These are phyloP conservation scores for Agrilus cyanescens DNA, from an alignment of 2,888 invertebrate genomes.

Conservation along the genomic window DNA sequence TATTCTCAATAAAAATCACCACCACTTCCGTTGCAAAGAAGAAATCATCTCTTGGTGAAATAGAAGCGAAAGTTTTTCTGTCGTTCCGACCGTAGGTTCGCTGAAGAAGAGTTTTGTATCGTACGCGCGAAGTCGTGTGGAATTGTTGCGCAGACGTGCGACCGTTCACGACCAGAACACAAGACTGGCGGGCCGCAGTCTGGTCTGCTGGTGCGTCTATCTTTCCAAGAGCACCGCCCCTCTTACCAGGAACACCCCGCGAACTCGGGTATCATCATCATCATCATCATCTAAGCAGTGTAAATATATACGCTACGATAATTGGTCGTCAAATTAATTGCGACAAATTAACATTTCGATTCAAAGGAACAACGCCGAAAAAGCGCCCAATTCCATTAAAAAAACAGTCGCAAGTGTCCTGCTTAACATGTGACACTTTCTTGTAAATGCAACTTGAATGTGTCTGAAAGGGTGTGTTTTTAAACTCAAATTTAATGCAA, in stretches of 20 bases:
- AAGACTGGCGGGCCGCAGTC: constrained; percentile 34
- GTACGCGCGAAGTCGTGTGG: too few relatives aligned
- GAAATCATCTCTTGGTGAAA: too few relatives aligned
- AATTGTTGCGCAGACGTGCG: too few relatives aligned
- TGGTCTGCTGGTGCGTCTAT: constrained; percentile 18
- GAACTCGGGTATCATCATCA: constrained; percentile 13
- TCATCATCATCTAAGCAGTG: constrained; percentile 19
- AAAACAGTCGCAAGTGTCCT: constrained; percentile 6
- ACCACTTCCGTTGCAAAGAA: background rate
- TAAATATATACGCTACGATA: constrained; percentile 27
- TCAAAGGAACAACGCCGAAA: constrained; percentile 1
- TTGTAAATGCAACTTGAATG: constrained; percentile 10
- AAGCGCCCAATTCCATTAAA: constrained; percentile 1
- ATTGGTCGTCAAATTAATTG: constrained; percentile 33
- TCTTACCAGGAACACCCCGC: constrained; percentile 28
- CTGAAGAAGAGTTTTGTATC: too few relatives aligned
- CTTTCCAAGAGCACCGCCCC: constrained; percentile 18
- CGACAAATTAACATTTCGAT: constrained; percentile 30
- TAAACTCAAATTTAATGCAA: too few relatives aligned
- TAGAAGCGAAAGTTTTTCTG: too few relatives aligned
- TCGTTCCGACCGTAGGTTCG: too few relatives aligned
- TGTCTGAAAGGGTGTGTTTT: constrained; percentile 8
- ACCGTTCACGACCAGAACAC: too few relatives aligned
- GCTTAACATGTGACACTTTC: constrained; percentile 9
- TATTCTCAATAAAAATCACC: background rate